phyloP scores from a whole-genome alignment of 2,797 vertebrate species.

The Pterois miles region DNA sequence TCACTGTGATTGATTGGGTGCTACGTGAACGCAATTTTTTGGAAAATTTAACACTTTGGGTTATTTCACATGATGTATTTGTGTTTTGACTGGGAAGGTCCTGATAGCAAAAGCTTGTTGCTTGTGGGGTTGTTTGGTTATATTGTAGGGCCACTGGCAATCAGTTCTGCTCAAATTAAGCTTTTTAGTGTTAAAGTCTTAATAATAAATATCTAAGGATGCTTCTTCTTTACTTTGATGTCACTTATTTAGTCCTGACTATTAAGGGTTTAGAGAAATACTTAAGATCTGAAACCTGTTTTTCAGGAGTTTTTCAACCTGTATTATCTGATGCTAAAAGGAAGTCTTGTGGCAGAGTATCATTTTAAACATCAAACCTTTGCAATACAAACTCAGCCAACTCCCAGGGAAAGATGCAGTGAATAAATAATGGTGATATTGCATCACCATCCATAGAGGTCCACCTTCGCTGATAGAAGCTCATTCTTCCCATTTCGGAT shows the following conservation, averaged over 20 bases:
- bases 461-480: slow-evolving; percentile 61
- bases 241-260: not conserved
- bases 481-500: slow-evolving; percentile 65
- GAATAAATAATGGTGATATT: slow-evolving; percentile 61
- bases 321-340: slow-evolving; percentile 5
- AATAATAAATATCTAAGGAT: not conserved
- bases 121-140: not conserved
- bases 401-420: slow-evolving; percentile 42
- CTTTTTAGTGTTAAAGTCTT: not conserved
- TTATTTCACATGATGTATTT: not conserved
- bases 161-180: not conserved
- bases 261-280: not conserved
- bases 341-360: slow-evolving; percentile 16
- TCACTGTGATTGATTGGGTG: not conserved
- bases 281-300: not conserved
- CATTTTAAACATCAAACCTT: slow-evolving; percentile 40
- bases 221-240: not conserved
- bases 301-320: slow-evolving; percentile 8
- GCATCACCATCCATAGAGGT: slow-evolving; percentile 44
- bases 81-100: not conserved
- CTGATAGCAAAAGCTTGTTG: too few relatives aligned
- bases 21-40: slow-evolving; percentile 5
- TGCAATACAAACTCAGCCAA: slow-evolving; percentile 49
- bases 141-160: not conserved
- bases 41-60: not conserved